phyloP scores from a whole-genome alignment of 2,113 vertebrate species.

The Poeciliopsis retropinna region DNA sequence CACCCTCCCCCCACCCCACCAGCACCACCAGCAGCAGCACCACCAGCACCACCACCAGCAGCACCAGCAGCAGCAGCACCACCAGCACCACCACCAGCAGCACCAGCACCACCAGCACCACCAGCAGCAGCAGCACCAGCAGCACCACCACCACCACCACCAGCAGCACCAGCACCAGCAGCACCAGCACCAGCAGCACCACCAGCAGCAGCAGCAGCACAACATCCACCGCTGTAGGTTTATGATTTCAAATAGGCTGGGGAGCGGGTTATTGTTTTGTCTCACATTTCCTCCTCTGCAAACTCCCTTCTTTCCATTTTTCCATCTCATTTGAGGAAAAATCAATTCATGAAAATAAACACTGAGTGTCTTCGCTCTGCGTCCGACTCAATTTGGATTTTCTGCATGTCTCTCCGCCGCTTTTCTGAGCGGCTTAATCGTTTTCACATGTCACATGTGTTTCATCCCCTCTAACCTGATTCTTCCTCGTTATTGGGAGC shows the following conservation, averaged over 20 bases:
- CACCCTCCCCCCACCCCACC: slow-evolving; percentile 7
- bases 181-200: too few species aligned
- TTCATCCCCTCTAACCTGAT: slow-evolving; percentile 71
- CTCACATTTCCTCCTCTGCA: slow-evolving; percentile 65
- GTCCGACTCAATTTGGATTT: slow-evolving; percentile 61
- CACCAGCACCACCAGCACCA: too few species aligned
- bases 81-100: too few species aligned
- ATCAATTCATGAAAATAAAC: slow-evolving; percentile 75
- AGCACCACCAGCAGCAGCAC: not conserved
- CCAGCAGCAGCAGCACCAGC: too few species aligned
- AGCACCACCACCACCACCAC: too few species aligned
- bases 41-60: not conserved
- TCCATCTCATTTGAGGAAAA: slow-evolving; percentile 76
- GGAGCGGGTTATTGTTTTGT: slow-evolving; percentile 71
- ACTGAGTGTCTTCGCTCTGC: slow-evolving; percentile 43
- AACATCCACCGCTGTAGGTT: slow-evolving; percentile 35
- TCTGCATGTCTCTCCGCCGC: slow-evolving; percentile 7
- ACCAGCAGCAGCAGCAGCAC: not conserved
- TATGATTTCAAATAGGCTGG: slow-evolving; percentile 61
- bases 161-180: too few species aligned
- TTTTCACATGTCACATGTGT: slow-evolving; percentile 70
- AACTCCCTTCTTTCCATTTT: slow-evolving; percentile 67
- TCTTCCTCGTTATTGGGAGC: slow-evolving; percentile 72
- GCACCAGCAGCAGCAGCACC: too few species aligned
- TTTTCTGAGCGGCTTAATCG: slow-evolving; percentile 59